Percentiles rank a stretch among this genome's conserved stretches.
These are phyloP conservation scores for Rallus limicola DNA, from an alignment of 2,113 vertebrate species.

Conservation along the genomic window DNA sequence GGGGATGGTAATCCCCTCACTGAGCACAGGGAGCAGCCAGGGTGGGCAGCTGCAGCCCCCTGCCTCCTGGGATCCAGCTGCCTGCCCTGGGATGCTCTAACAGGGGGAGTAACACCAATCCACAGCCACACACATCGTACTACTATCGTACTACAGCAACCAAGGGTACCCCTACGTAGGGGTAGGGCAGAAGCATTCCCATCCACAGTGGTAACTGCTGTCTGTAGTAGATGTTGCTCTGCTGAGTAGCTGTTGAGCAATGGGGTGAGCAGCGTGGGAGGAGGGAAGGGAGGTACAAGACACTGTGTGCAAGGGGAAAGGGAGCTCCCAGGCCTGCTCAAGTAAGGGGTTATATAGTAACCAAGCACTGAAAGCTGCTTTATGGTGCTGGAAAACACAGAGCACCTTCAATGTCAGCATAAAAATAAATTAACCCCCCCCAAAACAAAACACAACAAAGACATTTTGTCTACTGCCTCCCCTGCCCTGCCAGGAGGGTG, in stretches of 20 bases:
- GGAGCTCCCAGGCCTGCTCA: no score
- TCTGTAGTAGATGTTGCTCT: rapidly evolving
- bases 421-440: rapidly evolving
- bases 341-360: rapidly evolving
- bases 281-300: neutral
- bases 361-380: rapidly evolving
- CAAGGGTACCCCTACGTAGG: neutral
- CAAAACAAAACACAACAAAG: no score
- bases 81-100: neutral
- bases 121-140: rapidly evolving
- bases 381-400: neutral
- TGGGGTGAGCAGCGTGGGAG: neutral
- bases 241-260: neutral
- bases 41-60: neutral
- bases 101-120: rapidly evolving
- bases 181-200: neutral
- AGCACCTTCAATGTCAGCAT: neutral
- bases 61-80: neutral
- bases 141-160: rapidly evolving
- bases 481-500: no score
- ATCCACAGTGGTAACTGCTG: rapidly evolving
- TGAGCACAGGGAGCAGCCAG: neutral
- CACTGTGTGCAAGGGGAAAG: rapidly evolving
- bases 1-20: neutral
- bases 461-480: no score